Base-by-base conservation (phyloP, 1,140 invertebrate genomes). In the Neodiprion fabricii region DNA sequence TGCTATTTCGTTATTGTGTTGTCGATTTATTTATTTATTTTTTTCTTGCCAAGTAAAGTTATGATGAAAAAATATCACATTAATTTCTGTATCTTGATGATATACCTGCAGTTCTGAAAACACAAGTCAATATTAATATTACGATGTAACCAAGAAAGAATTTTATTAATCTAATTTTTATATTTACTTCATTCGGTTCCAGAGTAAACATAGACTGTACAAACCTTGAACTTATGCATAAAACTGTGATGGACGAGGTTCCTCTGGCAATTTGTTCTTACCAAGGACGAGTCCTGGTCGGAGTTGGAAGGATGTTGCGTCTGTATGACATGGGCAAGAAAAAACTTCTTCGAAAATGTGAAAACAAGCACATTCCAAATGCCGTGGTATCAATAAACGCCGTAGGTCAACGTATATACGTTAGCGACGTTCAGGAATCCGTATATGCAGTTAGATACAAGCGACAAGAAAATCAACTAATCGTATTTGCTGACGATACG, bases 321-420 rank as follows among this genome's bases (percentile, higher is more conserved):
- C 91, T 99, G 7, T 99, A 99, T 85, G 98, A 99, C 80, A 92
- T 99, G 82, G 99, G 98, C 65, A 98, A 98, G 82, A 98, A 98
- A 85, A 99, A 99, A 86, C 85, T 99, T 48, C 86, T 99, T 7
- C 90, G 97, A 61, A 99, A 99, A 89, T 99, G 98, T 89, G 99
- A 99, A 89, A 99, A 99, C 88, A 98, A 98, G 92, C 97, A 99
- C 88, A 95, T 99, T 87, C 97, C 98, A 12, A 97, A 99, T 85
- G 92, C 95, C 70, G 96, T 99, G 73, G 94, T 97, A 0, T 95
- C 95, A 75, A 97, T 99, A 72, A 95, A 98, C 84, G 94, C 96
- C 0, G 94, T 98, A 80, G 97, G 98, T 0, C 95, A 97, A 82
- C 91, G 99, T 70, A 95, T 99, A 48, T 97, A 96, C 82, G 98